Percentiles rank a stretch among this genome's conserved stretches.
These are phyloP conservation scores for Tethea ocularis DNA, from an alignment of 2,888 invertebrate genomes.

Conservation along the genomic window DNA sequence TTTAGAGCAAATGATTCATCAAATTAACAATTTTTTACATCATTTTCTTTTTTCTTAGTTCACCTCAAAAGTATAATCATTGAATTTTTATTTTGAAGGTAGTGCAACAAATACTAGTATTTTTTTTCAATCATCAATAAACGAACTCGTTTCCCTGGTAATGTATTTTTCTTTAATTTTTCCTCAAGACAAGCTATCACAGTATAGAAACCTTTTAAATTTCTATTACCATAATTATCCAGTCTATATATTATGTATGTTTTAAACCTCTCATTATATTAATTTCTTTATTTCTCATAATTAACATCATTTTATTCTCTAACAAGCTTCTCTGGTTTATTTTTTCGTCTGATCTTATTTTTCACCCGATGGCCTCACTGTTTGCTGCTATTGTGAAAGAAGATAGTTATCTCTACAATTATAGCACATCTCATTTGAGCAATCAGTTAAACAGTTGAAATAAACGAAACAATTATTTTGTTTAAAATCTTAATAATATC, in stretches of 20 bases:
- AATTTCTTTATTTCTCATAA: slow-evolving; percentile 11
- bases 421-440: slow-evolving; percentile 53
- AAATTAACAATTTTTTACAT: neutral
- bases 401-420: slow-evolving; percentile 52
- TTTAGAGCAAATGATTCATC: neutral
- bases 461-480: slow-evolving; percentile 33
- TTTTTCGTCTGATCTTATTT: slow-evolving; percentile 27
- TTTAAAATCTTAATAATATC: neutral
- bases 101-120: neutral
- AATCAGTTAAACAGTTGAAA: slow-evolving; percentile 41
- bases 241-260: slow-evolving; percentile 7
- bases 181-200: slow-evolving; percentile 23
- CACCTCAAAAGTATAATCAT: neutral
- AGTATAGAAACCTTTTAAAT: slow-evolving; percentile 24
- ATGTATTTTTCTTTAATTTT: slow-evolving; percentile 19
- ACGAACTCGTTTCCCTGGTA: slow-evolving; percentile 21
- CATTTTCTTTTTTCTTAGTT: neutral
- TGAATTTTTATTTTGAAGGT: neutral
- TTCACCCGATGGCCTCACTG: slow-evolving; percentile 24
- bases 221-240: slow-evolving; percentile 24
- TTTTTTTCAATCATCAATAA: slow-evolving; percentile 20
- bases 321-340: too few relatives aligned
- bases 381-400: slow-evolving; percentile 51
- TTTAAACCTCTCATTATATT: slow-evolving; percentile 12
- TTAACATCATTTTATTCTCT: slow-evolving; percentile 12